Evolutionary conservation across 2,888 invertebrate species (phyloP), one percentile per base, ranked within the genome.

Genomic region (Melanostoma mellinum): DNA sequence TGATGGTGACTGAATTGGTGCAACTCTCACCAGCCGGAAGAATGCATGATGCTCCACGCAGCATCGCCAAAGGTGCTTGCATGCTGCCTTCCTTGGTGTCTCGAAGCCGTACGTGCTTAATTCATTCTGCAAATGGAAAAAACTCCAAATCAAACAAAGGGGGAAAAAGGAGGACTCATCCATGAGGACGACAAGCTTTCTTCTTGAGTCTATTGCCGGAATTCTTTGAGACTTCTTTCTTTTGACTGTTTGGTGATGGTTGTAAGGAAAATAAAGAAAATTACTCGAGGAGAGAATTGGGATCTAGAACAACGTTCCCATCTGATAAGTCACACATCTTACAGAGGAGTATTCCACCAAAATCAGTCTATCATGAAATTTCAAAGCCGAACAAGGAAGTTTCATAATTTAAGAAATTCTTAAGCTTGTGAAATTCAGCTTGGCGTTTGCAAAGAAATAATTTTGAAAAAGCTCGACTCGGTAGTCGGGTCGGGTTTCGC

Each of bases 81-180:
- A 98, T 10, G 98, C 98, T 33, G 96, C 94, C 88, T 97, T 95
- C 74, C 97, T 96, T 56, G 97, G 96, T 33, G 97, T 96, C 92
- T 98, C 98, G 92, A 98, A 98, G 4, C 98, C 98, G 91, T 97
- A 98, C n/a, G 98, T 98, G 89, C 97, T 96, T 87, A 98, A 97
- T 88, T 98, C 98, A 90, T 97, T 97, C 97, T 97, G 91, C 80
- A 69, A 82, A 78, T 80, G 80, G 84, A 86, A 87, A 58, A 85
- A 10, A 68, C n/a, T 52, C 20, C 40, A 60, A 81, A 61, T 38
- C 8, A 71, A 53, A 68, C 36, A 9, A 78, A 44, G 40, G 60
- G 50, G 53, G 40, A 74, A n/a, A 50, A 67, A 52, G 40, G 44
- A 60, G 52, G 61, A 40, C 4, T 20, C 20, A 20, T 20, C 20